phyloP scores from a whole-genome alignment of 2,113 vertebrate species.

The Indicator maculatus region DNA sequence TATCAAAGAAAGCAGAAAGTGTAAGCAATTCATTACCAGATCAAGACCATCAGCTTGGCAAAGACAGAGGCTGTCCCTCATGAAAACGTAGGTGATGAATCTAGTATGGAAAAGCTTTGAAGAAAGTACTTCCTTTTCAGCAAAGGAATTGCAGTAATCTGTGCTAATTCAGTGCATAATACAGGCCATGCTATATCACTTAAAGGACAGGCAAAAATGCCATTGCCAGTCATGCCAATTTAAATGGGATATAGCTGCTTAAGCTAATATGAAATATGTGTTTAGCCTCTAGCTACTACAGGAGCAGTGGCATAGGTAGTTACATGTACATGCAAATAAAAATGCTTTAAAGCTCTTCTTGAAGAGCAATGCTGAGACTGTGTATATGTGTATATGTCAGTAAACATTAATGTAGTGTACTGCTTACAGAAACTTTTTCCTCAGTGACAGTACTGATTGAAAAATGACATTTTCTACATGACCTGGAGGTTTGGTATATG shows the following conservation, averaged over 20 bases:
- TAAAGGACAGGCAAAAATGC: background rate
- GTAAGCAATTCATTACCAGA: background rate
- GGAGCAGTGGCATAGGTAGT: background rate
- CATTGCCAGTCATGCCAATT: background rate
- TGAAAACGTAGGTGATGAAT: background rate
- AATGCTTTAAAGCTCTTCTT: background rate
- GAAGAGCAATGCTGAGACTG: background rate
- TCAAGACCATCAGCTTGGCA: background rate
- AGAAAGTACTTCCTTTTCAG: background rate
- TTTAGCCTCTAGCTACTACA: background rate
- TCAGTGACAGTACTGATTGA: background rate
- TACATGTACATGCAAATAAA: background rate
- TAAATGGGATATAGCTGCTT: background rate
- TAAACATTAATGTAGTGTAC: background rate
- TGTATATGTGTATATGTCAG: background rate
- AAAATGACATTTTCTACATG: background rate
- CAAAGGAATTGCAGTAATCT: background rate
- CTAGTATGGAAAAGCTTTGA: background rate
- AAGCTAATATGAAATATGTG: background rate
- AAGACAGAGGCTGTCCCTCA: background rate
- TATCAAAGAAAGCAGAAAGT: background rate
- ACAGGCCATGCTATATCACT: background rate
- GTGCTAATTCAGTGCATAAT: background rate
- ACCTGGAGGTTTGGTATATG: background rate
- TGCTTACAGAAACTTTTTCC: background rate